phyloP scores from a whole-genome alignment of 2,888 invertebrate genomes.

The Tanytarsus gracilentus region DNA sequence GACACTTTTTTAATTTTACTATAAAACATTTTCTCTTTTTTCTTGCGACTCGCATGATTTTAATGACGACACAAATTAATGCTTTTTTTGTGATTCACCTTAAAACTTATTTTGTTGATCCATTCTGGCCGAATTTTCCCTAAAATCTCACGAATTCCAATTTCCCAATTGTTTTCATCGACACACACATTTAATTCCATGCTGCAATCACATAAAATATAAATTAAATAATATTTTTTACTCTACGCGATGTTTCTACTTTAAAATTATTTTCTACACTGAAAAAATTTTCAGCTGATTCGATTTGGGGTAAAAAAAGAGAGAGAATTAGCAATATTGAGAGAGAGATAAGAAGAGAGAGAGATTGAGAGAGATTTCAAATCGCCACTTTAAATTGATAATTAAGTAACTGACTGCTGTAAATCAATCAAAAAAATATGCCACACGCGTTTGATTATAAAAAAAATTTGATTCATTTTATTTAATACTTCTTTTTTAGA shows the following conservation, averaged over 20 bases:
- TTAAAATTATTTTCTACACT: too few relatives aligned
- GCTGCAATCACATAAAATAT: background rate
- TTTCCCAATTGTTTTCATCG: conserved; percentile 56
- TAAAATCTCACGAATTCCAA: conserved; percentile 59
- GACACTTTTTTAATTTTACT: background rate
- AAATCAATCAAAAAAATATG: too few relatives aligned
- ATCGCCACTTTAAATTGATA: too few relatives aligned
- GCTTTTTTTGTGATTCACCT: conserved; percentile 39
- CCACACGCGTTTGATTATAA: too few relatives aligned
- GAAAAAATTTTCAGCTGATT: too few relatives aligned
- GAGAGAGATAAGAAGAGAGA: too few relatives aligned
- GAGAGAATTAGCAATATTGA: too few relatives aligned
- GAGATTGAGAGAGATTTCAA: too few relatives aligned
- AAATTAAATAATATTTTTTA: background rate
- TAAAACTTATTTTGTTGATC: conserved; percentile 57
- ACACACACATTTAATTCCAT: conserved; percentile 37
- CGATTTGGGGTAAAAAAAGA: too few relatives aligned
- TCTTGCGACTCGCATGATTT: background rate
- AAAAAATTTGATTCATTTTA: too few relatives aligned
- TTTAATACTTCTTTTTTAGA: too few relatives aligned
- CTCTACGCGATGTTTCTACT: background rate
- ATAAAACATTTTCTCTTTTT: background rate
- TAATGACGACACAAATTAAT: background rate
- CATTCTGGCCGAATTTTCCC: conserved; percentile 61
- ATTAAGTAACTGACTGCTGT: too few relatives aligned